phyloP scores from a whole-genome alignment of 30 jellyfish, hydroid and myxozoan species.

The Chrysaora quinquecirrha region DNA sequence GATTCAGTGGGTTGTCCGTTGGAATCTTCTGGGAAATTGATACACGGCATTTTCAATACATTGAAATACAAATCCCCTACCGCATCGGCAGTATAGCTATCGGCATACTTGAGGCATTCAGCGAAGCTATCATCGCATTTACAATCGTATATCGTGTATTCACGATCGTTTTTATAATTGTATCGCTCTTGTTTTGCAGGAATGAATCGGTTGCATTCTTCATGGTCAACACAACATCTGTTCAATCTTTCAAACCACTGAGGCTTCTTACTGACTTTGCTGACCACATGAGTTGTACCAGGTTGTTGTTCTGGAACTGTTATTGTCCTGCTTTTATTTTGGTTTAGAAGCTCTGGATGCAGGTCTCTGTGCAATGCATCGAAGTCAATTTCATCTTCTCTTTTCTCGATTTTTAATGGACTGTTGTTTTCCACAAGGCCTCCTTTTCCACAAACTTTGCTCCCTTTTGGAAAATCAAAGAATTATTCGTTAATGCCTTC shows the following conservation, averaged over 20 bases:
- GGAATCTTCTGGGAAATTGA: constrained; percentile 59
- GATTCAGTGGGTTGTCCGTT: constrained; percentile 6
- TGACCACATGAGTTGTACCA: constrained; percentile 55
- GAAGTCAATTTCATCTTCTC: constrained; percentile 29
- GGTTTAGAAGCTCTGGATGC: constrained; percentile 32
- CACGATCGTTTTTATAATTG: constrained; percentile 79
- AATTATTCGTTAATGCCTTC: not conserved
- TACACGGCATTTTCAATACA: constrained; percentile 88
- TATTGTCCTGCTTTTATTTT: constrained; percentile 4
- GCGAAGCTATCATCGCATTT: constrained; percentile 93
- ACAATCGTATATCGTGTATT: constrained; percentile 89
- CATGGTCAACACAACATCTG: constrained; percentile 85
- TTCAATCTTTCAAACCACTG: constrained; percentile 67
- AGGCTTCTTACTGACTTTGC: constrained; percentile 34
- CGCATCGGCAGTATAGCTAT: constrained; percentile 89
- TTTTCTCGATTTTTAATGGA: not conserved
- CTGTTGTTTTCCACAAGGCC: constrained; percentile 3
- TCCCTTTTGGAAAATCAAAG: constrained; percentile 7
- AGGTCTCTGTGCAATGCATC: constrained; percentile 55
- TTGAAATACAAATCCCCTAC: constrained; percentile 95
- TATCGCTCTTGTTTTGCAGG: constrained; percentile 79
- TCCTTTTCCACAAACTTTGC: constrained; percentile 54
- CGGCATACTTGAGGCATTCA: constrained; percentile 80
- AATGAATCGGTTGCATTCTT: constrained; percentile 80
- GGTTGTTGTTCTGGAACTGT: constrained; percentile 17